These are phyloP conservation scores for Fukomys damarensis DNA, from an alignment of 2,113 vertebrate species.

Conservation along the genomic window DNA sequence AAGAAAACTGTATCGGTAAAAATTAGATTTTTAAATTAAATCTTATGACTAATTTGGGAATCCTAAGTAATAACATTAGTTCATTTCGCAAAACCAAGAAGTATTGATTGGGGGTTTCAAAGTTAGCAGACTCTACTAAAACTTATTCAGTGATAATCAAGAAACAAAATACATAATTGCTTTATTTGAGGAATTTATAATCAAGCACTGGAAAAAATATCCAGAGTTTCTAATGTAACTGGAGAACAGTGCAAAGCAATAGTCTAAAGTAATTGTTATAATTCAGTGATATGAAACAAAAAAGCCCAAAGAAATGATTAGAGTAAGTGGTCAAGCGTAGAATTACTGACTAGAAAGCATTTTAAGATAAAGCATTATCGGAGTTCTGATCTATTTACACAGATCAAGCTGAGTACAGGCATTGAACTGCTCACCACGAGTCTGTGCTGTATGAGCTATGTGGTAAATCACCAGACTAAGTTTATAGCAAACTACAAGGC, in stretches of 20 bases:
- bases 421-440: neutral
- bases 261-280: neutral
- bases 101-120: neutral
- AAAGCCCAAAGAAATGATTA: neutral
- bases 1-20: neutral
- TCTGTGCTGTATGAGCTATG: neutral
- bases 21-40: slow-evolving; percentile 59
- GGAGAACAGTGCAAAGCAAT: neutral
- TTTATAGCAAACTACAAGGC: neutral
- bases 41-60: neutral
- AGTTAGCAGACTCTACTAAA: neutral
- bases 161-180: neutral
- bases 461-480: neutral
- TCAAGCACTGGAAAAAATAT: neutral
- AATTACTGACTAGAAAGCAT: neutral
- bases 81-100: neutral
- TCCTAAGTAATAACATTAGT: neutral
- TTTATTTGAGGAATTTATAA: slow-evolving; percentile 5
- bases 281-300: neutral
- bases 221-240: neutral
- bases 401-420: neutral
- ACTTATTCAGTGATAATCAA: slow-evolving; percentile 22
- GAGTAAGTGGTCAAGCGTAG: neutral
- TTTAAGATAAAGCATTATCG: neutral
- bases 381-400: neutral